Evolutionary conservation across 2,113 vertebrate species (phyloP), one percentile per base, ranked within the genome.

Genomic region (Stigmatopora argus): DNA sequence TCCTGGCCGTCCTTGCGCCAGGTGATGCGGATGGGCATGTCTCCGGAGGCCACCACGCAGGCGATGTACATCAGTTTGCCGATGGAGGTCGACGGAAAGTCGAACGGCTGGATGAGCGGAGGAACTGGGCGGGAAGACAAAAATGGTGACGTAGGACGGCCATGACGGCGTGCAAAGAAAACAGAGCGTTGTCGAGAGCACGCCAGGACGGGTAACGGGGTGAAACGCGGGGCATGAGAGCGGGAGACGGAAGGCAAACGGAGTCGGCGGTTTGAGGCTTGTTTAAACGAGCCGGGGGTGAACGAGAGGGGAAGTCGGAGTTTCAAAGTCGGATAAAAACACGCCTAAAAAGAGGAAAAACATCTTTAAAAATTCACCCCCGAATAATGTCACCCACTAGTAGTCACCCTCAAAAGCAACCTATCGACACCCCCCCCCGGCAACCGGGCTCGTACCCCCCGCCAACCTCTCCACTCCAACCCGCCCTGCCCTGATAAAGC

Each of bases 61-160:
- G 97, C 96, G 78, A 99, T 97, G 89, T 99, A 99, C 88, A 99
- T 95, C 66, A 98, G 89, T 84, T 98, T 97, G 19, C 97, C 97
- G 0, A 98, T 98, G 84, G 97, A 98, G 65, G 96, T 97, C 0
- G 96, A 95, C 0, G 97, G 97, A 83, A 98, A 98, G 90, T 99
- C 97, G 17, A 99, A 99, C 58, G 96, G 96, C 88, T 99, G 97
- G 90, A 98, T 99, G 74, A 99, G 92, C 0, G 97, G 97, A 58
- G 97, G 97, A 66, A 98, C 97, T 98, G 88, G 19, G 47, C 49
- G 21, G 49, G 45, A 31, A 12, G 1, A 11, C 34, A 52, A 63
- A 65, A 31, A 64, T 63, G 73, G 46, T 38, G 7, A 71, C 47
- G 51, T 53, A 69, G 51, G 49, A 70, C 51, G 74, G 58, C 73